phyloP scores from a whole-genome alignment of 1,140 invertebrate species.

The Heliconius hewitsoni region DNA sequence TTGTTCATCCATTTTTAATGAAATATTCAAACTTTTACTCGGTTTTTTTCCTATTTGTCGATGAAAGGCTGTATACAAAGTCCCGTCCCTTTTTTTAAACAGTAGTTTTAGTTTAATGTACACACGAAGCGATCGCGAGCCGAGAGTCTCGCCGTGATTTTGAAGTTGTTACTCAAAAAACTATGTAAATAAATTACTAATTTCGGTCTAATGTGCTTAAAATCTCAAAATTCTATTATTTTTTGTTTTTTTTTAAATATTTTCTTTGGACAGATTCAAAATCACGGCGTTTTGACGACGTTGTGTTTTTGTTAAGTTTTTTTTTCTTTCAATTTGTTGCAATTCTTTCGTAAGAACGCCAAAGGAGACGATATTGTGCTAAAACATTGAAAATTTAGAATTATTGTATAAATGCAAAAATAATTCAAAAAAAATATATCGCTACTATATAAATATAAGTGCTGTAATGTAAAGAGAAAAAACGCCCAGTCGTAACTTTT shows the following conservation, averaged over 20 bases:
- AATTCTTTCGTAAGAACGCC: conserved; percentile 72
- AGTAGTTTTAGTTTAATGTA: conserved; percentile 34
- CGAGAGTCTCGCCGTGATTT: conserved; percentile 31
- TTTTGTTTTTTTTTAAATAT: neutral
- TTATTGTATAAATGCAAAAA: conserved; percentile 75
- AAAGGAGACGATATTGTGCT: conserved; percentile 67
- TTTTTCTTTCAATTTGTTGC: conserved; percentile 66
- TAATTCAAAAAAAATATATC: conserved; percentile 63
- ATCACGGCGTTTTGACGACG: conserved; percentile 36
- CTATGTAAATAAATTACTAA: conserved; percentile 17
- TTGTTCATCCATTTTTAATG: no score
- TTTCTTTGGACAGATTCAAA: neutral
- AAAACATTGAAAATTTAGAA: conserved; percentile 52
- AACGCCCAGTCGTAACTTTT: conserved; percentile 43
- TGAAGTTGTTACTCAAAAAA: conserved; percentile 9
- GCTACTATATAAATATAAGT: conserved; percentile 57
- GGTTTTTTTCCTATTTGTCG: conserved; percentile 26
- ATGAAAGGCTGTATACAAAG: conserved; percentile 15
- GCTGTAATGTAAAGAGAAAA: conserved; percentile 47
- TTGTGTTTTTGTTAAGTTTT: conserved; percentile 74
- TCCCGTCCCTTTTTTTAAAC: conserved; percentile 46
- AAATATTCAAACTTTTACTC: neutral
- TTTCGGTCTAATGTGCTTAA: conserved; percentile 27
- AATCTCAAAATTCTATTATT: conserved; percentile 4
- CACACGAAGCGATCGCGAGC: conserved; percentile 48